Evolutionary conservation across 2,888 invertebrate genomes (phyloP), one percentile per base, ranked within the genome.

Genomic region (Ctena decussata): DNA sequence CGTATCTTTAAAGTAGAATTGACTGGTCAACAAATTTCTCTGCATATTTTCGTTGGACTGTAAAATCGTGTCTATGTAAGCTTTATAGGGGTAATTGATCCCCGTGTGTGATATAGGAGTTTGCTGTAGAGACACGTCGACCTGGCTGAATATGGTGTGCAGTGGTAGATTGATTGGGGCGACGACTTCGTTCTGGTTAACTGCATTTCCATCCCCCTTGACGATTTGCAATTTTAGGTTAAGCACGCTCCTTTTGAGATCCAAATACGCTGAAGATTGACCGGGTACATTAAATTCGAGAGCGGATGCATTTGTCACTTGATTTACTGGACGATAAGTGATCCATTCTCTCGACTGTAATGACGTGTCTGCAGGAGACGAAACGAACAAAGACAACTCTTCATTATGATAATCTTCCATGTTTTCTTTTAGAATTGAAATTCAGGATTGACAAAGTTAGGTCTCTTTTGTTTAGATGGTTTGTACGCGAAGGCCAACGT

Each of bases 31-130:
- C 1, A 77, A 18, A 18, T 21, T 71, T 18, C 60, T n/a, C 39
- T 72, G 73, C 0, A 32, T n/a, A 21, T 24, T 57, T 30, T 21
- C 21, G n/a, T 79, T 80, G 11, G 80, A 74, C 18, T 80, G 44
- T 21, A 86, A 41, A 15, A 89, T 76, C 30, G 83, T 86, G 41
- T 85, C 86, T 41, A 89, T 80, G 72, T 85, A 85, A 60, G 79
- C 80, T 77, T 89, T 89, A 78, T 81, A 85, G 12, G 86, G 74
- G 65, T 86, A 89, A 46, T 85, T 80, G 21, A 73, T 78, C 37
- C 81, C 86, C 12, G 69, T 65, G 30, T 79, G 27, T 6, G 83
- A 72, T 2, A 89, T 39, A 1, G 83, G 70, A 0, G 72, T 86
- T 41, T 86, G 86, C 49, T 85, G 81, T 8, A 85, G 69, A 30